A percentile compares a stretch with the other conserved stretches of the same genome.
phyloP scores from a whole-genome alignment of 2,888 invertebrate species.

The Dastarcus helophoroides region DNA sequence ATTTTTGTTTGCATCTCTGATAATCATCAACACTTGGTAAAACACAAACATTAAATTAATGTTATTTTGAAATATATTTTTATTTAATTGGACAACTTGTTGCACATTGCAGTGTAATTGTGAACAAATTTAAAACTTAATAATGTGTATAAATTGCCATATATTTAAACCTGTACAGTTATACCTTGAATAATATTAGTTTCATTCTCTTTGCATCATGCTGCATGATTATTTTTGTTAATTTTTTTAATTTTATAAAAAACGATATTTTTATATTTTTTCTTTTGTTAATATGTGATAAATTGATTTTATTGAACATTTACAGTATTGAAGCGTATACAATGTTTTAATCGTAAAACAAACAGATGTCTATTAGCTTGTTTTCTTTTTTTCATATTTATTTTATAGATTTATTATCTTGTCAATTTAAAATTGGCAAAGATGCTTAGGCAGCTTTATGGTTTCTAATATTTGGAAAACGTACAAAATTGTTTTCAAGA shows the following conservation, averaged over 20 bases:
- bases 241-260: not conserved
- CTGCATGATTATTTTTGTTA: constrained; percentile 23
- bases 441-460: not conserved
- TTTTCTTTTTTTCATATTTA: not conserved
- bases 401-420: not conserved
- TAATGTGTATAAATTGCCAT: constrained; percentile 1
- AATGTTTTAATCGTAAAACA: no score
- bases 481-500: constrained; percentile 1
- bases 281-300: constrained; percentile 26
- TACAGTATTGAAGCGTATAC: not conserved
- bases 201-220: constrained; percentile 17
- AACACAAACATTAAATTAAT: not conserved
- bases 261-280: constrained; percentile 24
- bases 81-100: not conserved
- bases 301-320: constrained; percentile 7
- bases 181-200: no score
- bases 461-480: not conserved
- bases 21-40: no score
- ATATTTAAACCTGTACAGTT: no score
- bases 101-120: not conserved
- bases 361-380: no score
- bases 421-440: not conserved
- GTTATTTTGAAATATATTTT: not conserved
- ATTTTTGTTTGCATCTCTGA: no score
- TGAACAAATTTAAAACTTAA: not conserved